phyloP scores from a whole-genome alignment of 2,888 invertebrate species.

The Rhopalosiphum nymphaeae region DNA sequence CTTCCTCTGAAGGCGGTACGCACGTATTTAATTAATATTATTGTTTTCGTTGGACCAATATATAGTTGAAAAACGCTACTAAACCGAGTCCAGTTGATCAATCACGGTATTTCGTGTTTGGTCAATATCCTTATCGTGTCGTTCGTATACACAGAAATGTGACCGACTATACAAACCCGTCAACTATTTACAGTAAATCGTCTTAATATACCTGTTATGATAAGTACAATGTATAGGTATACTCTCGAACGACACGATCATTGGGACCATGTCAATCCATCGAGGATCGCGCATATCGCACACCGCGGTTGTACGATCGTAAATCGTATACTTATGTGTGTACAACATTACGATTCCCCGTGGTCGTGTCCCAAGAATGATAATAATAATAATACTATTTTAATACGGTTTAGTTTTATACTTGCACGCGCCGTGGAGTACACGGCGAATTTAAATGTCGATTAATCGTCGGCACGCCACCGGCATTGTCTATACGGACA shows the following conservation, averaged over 20 bases:
- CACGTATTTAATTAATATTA: not conserved
- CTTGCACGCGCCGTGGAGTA: not conserved
- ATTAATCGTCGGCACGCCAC: constrained; percentile 2
- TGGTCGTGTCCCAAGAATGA: not conserved
- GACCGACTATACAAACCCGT: not conserved
- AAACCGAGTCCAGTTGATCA: not conserved
- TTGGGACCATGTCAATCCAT: not conserved
- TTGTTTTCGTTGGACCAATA: not conserved
- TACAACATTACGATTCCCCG: not conserved
- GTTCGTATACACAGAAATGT: not conserved
- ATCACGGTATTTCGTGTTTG: not conserved
- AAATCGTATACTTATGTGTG: not conserved
- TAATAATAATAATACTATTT: not conserved
- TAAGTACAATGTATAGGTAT: too few relatives aligned
- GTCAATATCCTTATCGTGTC: not conserved
- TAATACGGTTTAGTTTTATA: not conserved
- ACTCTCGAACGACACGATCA: not conserved
- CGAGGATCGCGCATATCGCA: not conserved
- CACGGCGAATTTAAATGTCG: constrained; percentile 23
- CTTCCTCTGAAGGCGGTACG: not conserved
- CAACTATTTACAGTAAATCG: too few relatives aligned
- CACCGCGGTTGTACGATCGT: not conserved
- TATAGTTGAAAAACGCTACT: not conserved
- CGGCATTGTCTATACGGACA: not conserved
- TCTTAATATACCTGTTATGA: too few relatives aligned